Percentiles rank a stretch among this genome's conserved stretches.
phyloP scores from a whole-genome alignment of 2,113 vertebrate species.

The Oceanodroma tethys region DNA sequence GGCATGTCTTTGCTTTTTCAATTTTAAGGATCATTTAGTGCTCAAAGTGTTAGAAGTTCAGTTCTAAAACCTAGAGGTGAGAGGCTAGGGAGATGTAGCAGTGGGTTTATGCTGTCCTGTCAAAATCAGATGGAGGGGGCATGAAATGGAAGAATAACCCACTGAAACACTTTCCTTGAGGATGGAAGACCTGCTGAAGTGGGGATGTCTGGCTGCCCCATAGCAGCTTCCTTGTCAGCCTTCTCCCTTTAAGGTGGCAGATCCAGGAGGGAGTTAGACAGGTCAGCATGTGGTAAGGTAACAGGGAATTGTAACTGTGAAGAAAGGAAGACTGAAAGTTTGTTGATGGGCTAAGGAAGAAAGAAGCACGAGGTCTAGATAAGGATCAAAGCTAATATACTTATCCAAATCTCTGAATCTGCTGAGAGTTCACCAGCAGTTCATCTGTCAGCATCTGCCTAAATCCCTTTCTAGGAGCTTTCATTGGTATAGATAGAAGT shows the following conservation, averaged over 20 bases:
- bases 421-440: neutral
- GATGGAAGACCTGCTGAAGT: neutral
- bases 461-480: neutral
- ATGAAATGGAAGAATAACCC: neutral
- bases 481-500: neutral
- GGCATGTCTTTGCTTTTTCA: neutral
- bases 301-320: neutral
- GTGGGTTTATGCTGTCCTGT: neutral
- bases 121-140: neutral
- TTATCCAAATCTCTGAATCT: neutral
- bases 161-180: neutral
- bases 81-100: neutral
- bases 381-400: neutral
- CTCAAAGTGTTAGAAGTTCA: neutral
- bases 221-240: neutral
- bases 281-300: neutral
- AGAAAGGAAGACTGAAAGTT: neutral
- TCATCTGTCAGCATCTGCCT: neutral
- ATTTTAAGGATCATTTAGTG: neutral
- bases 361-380: neutral
- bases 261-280: neutral
- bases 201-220: neutral
- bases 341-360: neutral
- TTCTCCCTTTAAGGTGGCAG: neutral
- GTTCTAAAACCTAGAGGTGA: neutral